These are phyloP conservation scores for Cephus sareptanus DNA, from an alignment of 2,888 invertebrate species.

Conservation along the genomic window DNA sequence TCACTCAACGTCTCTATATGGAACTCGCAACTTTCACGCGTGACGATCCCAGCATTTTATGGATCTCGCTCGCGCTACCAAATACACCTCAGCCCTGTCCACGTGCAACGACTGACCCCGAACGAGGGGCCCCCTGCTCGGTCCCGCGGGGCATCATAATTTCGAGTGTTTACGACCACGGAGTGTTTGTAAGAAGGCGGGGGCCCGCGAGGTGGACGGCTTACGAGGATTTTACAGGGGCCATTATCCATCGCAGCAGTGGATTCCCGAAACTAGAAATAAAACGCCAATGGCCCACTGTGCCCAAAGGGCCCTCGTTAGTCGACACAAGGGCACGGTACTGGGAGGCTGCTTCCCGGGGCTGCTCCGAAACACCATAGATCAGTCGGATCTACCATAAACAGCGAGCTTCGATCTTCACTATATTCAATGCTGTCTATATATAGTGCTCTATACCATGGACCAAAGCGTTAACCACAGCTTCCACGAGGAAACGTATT, in stretches of 20 bases:
- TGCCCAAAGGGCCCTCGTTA: background rate
- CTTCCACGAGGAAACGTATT: constrained; percentile 22
- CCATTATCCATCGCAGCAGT: constrained; percentile 37
- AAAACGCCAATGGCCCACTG: constrained; percentile 24
- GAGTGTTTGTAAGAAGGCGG: constrained; percentile 45
- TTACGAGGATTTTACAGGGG: constrained; percentile 50
- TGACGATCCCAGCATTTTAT: background rate
- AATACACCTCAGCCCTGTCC: background rate
- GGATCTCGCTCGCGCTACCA: background rate
- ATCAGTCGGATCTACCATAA: background rate
- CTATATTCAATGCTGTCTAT: no score
- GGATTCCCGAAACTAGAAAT: constrained; percentile 50
- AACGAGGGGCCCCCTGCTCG: background rate
- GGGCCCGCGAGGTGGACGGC: constrained; percentile 33
- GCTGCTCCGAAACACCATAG: background rate
- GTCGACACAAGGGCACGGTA: background rate
- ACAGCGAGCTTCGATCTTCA: background rate
- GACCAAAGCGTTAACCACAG: constrained; percentile 13
- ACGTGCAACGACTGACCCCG: background rate
- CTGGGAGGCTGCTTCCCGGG: constrained; percentile 4
- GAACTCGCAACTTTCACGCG: background rate
- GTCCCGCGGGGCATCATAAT: constrained; percentile 36
- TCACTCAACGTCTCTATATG: background rate
- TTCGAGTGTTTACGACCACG: constrained; percentile 46
- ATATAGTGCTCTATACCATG: background rate